These are phyloP conservation scores for Crenuchus spilurus DNA, from an alignment of 2,797 vertebrate genomes.

Conservation along the genomic window DNA sequence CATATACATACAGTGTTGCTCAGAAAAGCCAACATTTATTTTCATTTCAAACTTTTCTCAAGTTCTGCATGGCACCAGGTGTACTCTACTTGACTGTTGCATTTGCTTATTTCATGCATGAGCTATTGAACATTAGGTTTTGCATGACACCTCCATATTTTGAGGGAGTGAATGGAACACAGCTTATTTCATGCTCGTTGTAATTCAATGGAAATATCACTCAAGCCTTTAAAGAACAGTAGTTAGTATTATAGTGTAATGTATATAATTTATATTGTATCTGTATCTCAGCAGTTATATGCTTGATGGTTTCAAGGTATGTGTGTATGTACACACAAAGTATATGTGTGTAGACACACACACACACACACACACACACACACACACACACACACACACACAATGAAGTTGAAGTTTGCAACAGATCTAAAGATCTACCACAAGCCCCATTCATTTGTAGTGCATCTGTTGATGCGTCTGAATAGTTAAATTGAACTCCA, in stretches of 20 bases:
- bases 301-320: too few relatives aligned
- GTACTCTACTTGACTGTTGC: not conserved
- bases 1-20: not conserved
- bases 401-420: too few relatives aligned
- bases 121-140: not conserved
- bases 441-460: too few relatives aligned
- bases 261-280: not conserved
- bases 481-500: too few relatives aligned
- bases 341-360: too few relatives aligned
- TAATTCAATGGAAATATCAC: too few relatives aligned
- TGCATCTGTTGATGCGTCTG: too few relatives aligned
- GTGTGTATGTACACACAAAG: too few relatives aligned
- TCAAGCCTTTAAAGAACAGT: not conserved
- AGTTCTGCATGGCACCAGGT: not conserved
- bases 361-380: too few relatives aligned
- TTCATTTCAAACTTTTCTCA: not conserved
- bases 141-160: not conserved
- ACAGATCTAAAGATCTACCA: too few relatives aligned
- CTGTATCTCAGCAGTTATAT: not conserved
- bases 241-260: not conserved
- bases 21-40: not conserved
- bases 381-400: too few relatives aligned
- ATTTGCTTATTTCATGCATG: not conserved
- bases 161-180: not conserved
- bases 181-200: not conserved